Percentiles rank a stretch among this genome's conserved stretches.
Evolutionary conservation across 2,797 vertebrate genomes (phyloP).

Genomic region (Enteromius trimaculatus): DNA sequence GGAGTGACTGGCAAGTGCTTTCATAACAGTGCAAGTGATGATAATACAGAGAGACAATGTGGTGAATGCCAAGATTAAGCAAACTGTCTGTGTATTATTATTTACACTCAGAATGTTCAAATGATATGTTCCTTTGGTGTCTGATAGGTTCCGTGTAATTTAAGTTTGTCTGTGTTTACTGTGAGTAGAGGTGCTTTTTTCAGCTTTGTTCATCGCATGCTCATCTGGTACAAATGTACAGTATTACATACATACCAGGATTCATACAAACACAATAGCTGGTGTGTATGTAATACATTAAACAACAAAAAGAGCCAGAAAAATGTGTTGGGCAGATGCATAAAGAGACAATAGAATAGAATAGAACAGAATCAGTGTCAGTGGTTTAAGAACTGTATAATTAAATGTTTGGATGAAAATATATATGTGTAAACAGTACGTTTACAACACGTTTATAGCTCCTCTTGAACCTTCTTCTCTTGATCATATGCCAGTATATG

Average conservation of each 20-base stretch:
- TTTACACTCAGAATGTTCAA: background rate
- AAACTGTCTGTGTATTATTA: background rate
- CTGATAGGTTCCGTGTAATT: too few species aligned
- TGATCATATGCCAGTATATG: background rate
- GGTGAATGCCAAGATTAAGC: background rate
- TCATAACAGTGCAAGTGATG: background rate
- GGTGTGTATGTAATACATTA: background rate
- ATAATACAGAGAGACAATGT: background rate
- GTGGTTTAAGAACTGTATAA: background rate
- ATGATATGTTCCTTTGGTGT: background rate
- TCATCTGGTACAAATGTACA: background rate
- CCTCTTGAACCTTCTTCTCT: background rate
- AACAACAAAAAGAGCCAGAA: background rate
- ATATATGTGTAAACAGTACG: background rate
- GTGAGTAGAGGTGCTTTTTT: background rate
- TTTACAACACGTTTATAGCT: background rate
- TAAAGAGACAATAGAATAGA: background rate
- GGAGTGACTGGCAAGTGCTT: background rate
- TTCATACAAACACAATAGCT: background rate
- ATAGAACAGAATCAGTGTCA: background rate
- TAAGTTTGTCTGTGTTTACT: background rate
- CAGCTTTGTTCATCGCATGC: background rate
- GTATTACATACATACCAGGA: background rate
- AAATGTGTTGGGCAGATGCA: background rate
- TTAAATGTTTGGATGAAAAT: conserved; percentile 1